Evolutionary conservation across 2,888 invertebrate genomes (phyloP), one percentile per base, ranked within the genome.

Genomic region (Stramonita haemastoma): DNA sequence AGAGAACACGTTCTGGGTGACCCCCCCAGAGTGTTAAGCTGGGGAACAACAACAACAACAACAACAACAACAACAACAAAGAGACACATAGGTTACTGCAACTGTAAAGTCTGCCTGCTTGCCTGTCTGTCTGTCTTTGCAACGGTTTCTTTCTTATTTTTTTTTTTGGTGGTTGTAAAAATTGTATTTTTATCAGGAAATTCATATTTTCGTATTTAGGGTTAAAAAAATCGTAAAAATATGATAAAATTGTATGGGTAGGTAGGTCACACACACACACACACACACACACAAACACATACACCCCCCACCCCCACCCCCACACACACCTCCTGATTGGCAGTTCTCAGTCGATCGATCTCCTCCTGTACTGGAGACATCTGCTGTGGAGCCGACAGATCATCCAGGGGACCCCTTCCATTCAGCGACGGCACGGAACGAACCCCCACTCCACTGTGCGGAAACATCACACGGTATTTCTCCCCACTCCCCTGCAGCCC

Each of bases 281-380:
- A 19, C 70, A 70, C 70, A 70, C 70, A 70, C 70, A 15, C 70
- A 70, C 70, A 70, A 19, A 0, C 70, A 70, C 70, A 70, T 4
- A 70, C n/a, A 19, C 70, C 19, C 70, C n/a, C n/a, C n/a, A n/a
- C n/a, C n/a, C 5, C 70, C 26, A 17, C 22, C 5, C 15, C 22
- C 8, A 15, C 34, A 32, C 34, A 32, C 83, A 89, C 88, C 73
- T 89, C 85, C 34, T 70, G 70, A 66, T 89, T 89, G 0, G 56
- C 19, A 11, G 73, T 73, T 26, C 73, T 83, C 85, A 89, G 66
- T 8, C 85, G 70, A 11, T 19, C 29, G 8, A 89, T 85, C 66
- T 89, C 88, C 5, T 89, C 88, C 29, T 85, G 85, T 73, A 89
- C 56, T n/a, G 46, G 22, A 4, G 84, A 34, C 15, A 26, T 60